Evolutionary conservation across 2,113 vertebrate genomes (phyloP).

Genomic region (Accipiter virgatus): DNA sequence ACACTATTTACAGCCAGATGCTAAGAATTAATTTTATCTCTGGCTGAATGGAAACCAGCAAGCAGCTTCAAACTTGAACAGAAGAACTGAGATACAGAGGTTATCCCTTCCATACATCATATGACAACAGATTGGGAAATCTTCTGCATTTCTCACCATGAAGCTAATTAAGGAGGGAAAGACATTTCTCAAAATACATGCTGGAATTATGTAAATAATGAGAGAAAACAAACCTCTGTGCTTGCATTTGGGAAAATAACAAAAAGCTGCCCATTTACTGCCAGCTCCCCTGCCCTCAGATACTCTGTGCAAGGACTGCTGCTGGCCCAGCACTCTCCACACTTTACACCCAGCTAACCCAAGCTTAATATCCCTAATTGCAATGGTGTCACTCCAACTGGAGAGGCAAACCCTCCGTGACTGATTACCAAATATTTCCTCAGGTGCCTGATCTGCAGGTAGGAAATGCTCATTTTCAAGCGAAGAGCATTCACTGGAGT

Average conservation of each 20-base stretch:
- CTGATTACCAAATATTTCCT: neutral
- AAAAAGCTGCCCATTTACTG: neutral
- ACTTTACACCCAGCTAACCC: neutral
- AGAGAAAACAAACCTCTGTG: neutral
- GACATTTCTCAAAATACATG: neutral
- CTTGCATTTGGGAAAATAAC: neutral
- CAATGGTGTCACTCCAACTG: neutral
- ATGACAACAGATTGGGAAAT: constrained; percentile 7
- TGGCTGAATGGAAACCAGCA: constrained; percentile 28
- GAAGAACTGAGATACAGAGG: neutral
- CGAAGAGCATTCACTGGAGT: neutral
- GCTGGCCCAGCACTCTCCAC: neutral
- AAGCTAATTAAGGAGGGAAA: constrained; percentile 30
- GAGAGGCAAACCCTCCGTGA: neutral
- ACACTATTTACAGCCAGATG: constrained; percentile 46
- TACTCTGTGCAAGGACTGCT: neutral
- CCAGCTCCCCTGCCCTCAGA: neutral
- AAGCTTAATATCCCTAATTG: neutral
- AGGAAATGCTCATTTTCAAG: neutral
- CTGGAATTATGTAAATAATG: neutral
- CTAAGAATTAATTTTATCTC: constrained; percentile 48
- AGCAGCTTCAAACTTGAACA: neutral
- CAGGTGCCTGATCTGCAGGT: neutral
- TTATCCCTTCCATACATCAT: neutral
- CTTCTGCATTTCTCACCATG: neutral